These are phyloP conservation scores for Ameiurus melas DNA, from an alignment of 2,113 vertebrate species.

Conservation along the genomic window DNA sequence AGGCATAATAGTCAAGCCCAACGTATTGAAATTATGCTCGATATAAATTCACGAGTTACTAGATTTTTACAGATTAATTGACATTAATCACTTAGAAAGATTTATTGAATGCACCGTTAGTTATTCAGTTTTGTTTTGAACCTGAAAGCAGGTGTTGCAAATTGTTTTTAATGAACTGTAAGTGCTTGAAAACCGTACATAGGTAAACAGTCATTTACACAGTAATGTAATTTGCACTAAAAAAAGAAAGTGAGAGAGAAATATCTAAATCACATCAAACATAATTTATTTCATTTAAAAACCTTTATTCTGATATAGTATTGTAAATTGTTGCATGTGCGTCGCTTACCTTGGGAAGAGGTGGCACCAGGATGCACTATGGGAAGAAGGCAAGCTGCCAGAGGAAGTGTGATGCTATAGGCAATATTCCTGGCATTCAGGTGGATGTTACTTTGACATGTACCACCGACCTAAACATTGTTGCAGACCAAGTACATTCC, in stretches of 20 bases:
- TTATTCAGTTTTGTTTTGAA: background rate
- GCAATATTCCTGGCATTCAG: no score
- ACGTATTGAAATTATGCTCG: background rate
- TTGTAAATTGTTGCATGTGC: background rate
- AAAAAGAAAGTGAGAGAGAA: no score
- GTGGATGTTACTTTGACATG: no score
- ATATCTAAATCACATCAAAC: background rate
- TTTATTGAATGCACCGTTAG: background rate
- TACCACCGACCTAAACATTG: no score
- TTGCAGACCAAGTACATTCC: no score
- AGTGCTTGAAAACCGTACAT: background rate
- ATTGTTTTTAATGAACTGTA: background rate
- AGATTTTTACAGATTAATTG: background rate
- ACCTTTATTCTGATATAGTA: background rate
- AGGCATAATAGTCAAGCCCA: background rate
- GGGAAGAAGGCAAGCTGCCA: no score
- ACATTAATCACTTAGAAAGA: background rate
- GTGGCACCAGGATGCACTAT: no score
- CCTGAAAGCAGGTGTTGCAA: background rate
- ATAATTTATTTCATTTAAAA: background rate
- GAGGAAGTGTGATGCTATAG: no score
- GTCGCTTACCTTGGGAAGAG: no score
- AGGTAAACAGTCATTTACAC: background rate
- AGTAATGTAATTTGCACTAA: background rate
- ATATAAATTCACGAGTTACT: conserved; percentile 11